Base-by-base conservation (phyloP, 2,113 vertebrate species). In the Mesocricetus auratus region DNA sequence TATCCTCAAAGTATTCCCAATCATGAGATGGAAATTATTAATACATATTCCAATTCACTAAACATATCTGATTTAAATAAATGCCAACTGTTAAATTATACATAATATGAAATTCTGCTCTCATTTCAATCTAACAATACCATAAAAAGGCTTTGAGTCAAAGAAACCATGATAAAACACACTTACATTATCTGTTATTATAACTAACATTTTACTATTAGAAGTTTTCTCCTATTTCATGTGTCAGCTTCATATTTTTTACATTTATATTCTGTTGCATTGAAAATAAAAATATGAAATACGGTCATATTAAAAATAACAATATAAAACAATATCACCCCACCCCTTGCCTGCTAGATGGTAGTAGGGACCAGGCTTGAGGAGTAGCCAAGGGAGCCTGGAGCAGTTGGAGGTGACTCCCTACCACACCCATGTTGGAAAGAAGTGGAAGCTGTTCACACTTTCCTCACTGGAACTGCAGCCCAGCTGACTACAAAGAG, bases 401-500 rank as follows among this genome's bases (percentile, higher is more conserved):
- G 39, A 64, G 26, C 13, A 31, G 29, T 17, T 19, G 81, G 24
- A 45, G 26, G 4, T 16, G 7, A 17, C 58, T 39, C 22, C 7
- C 56, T 12, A 39, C 6, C 3, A 13, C 26, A 85, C 39, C 39
- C 58, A 42, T 19, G 8, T 82, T 5, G 31, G 26, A 85, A 4
- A 60, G 21, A 15, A 69, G 22, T 9, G 2, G 53, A 29, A 60
- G 79, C 12, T 82, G 3, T 3, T 60, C 7, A 60, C 1, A 3
- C 7, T 82, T 56, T 42, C 79, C 79, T 42, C 22, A 81, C 10
- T 58, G 21, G 10, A n/a, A 9, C 5, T 0, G 3, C 39, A 85
- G 39, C 60, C 19, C 96, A 99, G 99, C 98, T 98, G 99, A 99
- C 98, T 99, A 99, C 93, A 98, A 99, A 60, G 99, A 99, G 99